These are phyloP conservation scores for Spodoptera litura DNA, from an alignment of 1,140 invertebrate genomes.

Conservation along the genomic window DNA sequence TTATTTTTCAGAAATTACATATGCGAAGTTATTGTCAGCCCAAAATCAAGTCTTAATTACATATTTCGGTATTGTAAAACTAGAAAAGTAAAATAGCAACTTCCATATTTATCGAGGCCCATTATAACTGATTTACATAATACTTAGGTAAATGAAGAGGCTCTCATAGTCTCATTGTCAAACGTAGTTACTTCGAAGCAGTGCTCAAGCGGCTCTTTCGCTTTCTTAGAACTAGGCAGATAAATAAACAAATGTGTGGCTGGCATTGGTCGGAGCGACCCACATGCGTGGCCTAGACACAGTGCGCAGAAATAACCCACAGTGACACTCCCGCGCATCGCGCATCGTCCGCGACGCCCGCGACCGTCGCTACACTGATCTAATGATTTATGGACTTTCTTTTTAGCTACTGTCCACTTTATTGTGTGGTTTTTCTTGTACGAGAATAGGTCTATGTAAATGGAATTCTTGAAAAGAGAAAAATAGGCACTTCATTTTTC, in stretches of 20 bases:
- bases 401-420: slow-evolving; percentile 4
- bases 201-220: not conserved
- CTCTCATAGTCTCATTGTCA: not conserved
- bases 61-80: too few relatives aligned
- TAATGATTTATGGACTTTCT: slow-evolving; percentile 41
- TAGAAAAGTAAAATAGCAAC: too few relatives aligned
- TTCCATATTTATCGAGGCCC: too few relatives aligned
- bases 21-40: too few relatives aligned
- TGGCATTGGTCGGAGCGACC: slow-evolving; percentile 45
- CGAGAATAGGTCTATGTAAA: not conserved
- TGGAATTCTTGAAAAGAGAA: not conserved
- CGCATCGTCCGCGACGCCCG: slow-evolving; percentile 3
- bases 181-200: not conserved
- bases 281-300: slow-evolving; percentile 55
- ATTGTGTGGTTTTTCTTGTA: not conserved
- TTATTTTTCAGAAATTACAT: too few relatives aligned
- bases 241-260: slow-evolving; percentile 45
- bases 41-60: too few relatives aligned
- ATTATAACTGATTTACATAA: not conserved
- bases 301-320: slow-evolving; percentile 44
- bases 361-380: not conserved
- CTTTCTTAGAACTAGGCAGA: slow-evolving; percentile 22
- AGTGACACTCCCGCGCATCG: slow-evolving; percentile 46
- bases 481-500: too few relatives aligned
- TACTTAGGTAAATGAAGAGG: not conserved